phyloP scores from a whole-genome alignment of 23 tunicate species.

The Trididemnum miniatum region DNA sequence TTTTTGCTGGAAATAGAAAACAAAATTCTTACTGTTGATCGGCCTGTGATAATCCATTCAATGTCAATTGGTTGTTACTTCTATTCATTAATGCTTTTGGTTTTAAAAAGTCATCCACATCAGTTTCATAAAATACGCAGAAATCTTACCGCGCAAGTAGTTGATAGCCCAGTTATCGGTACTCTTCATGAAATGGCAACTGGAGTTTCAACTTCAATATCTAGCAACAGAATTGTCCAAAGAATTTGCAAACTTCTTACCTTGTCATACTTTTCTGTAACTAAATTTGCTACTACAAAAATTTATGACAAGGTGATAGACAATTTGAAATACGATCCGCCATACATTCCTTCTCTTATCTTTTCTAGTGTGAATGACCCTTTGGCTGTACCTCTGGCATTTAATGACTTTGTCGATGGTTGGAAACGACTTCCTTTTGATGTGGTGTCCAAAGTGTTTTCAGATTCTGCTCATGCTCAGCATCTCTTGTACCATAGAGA shows the following conservation, averaged over 20 bases:
- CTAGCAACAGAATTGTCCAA: conserved; percentile 8
- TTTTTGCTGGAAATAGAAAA: conserved; percentile 30
- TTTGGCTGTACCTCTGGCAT: conserved; percentile 42
- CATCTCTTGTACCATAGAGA: conserved; percentile 40
- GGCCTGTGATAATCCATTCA: conserved; percentile 62
- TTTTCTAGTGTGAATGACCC: conserved; percentile 52
- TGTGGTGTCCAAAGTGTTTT: conserved; percentile 43
- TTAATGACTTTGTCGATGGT: conserved; percentile 27
- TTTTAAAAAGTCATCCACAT: conserved; percentile 47
- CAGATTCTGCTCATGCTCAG: conserved; percentile 58
- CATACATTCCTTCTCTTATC: conserved; percentile 43
- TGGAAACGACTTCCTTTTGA: conserved; percentile 15
- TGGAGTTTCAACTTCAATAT: conserved; percentile 64
- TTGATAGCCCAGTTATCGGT: conserved; percentile 91
- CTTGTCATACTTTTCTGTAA: conserved; percentile 46
- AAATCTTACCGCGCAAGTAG: conserved; percentile 58
- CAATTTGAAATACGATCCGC: conserved; percentile 16
- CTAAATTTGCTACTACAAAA: conserved; percentile 44
- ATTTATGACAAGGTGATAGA: conserved; percentile 48
- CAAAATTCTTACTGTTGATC: background rate
- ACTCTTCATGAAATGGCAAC: conserved; percentile 77
- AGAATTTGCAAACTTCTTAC: background rate
- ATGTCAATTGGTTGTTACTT: conserved; percentile 89
- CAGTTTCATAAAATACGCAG: conserved; percentile 2
- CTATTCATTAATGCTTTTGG: conserved; percentile 62